Evolutionary conservation across 1,140 invertebrate species (phyloP).

Genomic region (Ruditapes philippinarum): DNA sequence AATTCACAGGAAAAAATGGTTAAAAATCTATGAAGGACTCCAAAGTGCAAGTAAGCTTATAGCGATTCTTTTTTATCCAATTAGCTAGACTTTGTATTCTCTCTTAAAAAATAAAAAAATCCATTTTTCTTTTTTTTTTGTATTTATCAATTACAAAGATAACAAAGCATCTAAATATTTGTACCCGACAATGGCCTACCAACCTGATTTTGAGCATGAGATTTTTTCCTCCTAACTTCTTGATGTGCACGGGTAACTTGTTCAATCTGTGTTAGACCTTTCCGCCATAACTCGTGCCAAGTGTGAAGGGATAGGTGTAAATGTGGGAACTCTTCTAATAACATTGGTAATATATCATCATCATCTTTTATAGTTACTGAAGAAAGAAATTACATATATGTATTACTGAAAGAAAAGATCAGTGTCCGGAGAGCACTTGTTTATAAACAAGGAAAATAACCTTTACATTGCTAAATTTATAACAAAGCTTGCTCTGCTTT

Average conservation of each 20-base stretch:
- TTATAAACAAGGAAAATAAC: too few relatives aligned
- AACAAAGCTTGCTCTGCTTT: too few relatives aligned
- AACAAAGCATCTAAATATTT: too few relatives aligned
- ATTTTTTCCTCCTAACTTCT: constrained; percentile 83
- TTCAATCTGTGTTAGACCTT: constrained; percentile 84
- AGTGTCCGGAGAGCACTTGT: too few relatives aligned
- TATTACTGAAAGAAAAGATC: too few relatives aligned
- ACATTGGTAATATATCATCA: constrained; percentile 82
- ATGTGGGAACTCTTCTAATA: constrained; percentile 86
- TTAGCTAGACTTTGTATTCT: neutral
- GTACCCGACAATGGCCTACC: neutral
- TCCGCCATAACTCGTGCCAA: constrained; percentile 85
- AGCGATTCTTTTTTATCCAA: neutral
- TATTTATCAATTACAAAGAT: too few relatives aligned
- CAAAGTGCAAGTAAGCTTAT: neutral
- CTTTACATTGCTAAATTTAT: too few relatives aligned
- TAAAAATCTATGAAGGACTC: too few relatives aligned
- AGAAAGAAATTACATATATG: neutral
- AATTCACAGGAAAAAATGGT: too few relatives aligned
- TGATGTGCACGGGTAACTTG: constrained; percentile 82
- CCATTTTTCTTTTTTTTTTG: too few relatives aligned
- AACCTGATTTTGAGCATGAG: constrained; percentile 81
- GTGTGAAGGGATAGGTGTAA: constrained; percentile 85
- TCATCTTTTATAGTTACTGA: constrained; percentile 79
- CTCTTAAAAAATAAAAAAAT: too few relatives aligned